phyloP scores from a whole-genome alignment of 2,113 vertebrate genomes.

The Pseudolaguvia tuberculata region DNA sequence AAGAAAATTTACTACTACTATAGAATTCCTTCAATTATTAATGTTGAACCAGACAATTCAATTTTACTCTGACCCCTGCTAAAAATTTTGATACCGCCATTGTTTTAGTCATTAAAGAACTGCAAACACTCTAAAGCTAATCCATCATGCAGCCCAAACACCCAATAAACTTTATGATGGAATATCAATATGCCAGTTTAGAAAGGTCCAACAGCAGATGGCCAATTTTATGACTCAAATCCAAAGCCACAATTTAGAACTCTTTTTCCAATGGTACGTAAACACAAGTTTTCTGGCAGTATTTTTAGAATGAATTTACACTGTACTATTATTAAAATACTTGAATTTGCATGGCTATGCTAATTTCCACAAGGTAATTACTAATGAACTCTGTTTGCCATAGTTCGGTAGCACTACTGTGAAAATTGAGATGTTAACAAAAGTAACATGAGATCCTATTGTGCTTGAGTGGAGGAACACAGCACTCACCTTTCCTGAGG shows the following conservation, averaged over 20 bases:
- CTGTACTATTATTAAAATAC: too few species aligned
- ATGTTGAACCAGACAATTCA: conserved; percentile 16
- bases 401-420: neutral
- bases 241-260: neutral
- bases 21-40: conserved; percentile 2
- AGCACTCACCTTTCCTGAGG: conserved; percentile 67
- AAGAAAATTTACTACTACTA: too few species aligned
- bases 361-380: neutral
- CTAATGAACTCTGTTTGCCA: neutral
- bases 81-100: conserved; percentile 9
- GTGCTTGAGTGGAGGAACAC: neutral
- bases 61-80: conserved; percentile 15
- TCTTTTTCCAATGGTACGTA: neutral
- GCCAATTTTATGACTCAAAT: conserved; percentile 9
- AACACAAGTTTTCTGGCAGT: neutral
- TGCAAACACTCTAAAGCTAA: conserved; percentile 31
- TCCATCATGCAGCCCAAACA: conserved; percentile 33
- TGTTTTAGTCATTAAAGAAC: conserved; percentile 32
- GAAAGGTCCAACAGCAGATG: conserved; percentile 11
- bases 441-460: conserved; percentile 8
- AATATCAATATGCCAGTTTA: conserved; percentile 13
- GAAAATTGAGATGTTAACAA: conserved; percentile 16
- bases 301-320: neutral
- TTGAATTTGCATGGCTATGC: neutral
- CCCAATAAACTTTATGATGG: conserved; percentile 7